phyloP scores from a whole-genome alignment of 2,113 vertebrate species.

The Hypocryptadius cinnamomeus region DNA sequence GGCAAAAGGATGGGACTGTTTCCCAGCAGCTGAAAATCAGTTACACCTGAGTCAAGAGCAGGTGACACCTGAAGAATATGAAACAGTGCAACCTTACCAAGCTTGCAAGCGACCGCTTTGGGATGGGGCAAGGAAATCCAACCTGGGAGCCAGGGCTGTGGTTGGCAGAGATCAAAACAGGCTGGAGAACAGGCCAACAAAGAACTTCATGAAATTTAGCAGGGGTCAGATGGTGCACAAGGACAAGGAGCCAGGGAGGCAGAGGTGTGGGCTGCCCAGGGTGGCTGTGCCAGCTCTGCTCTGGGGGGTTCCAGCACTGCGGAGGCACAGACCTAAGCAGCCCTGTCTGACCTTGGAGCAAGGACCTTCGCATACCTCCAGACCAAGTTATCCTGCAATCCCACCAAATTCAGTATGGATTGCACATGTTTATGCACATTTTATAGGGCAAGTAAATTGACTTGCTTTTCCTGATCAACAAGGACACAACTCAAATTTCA shows the following conservation, averaged over 20 bases:
- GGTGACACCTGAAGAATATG: not conserved
- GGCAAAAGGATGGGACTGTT: not conserved
- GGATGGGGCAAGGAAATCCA: not conserved
- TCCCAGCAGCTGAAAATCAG: not conserved
- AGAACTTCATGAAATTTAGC: accelerated
- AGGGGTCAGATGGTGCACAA: accelerated
- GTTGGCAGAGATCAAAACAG: not conserved
- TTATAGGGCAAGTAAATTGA: not conserved
- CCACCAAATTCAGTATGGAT: not conserved
- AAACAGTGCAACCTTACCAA: not conserved
- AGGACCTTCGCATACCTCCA: not conserved
- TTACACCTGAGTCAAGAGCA: not conserved
- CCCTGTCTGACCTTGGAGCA: no score
- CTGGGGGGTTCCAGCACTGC: not conserved
- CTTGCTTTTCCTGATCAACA: not conserved
- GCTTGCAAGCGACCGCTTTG: no score
- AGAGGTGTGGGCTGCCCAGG: not conserved
- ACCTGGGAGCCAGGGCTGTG: not conserved
- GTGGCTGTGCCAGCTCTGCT: not conserved
- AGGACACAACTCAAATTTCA: not conserved
- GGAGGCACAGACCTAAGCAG: not conserved
- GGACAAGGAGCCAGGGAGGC: not conserved
- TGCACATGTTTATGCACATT: not conserved
- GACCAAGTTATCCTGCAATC: not conserved
- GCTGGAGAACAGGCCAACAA: not conserved